Percentiles rank a stretch among this genome's conserved stretches.
Evolutionary conservation across 2,113 vertebrate genomes (phyloP).

Genomic region (Zeus faber): DNA sequence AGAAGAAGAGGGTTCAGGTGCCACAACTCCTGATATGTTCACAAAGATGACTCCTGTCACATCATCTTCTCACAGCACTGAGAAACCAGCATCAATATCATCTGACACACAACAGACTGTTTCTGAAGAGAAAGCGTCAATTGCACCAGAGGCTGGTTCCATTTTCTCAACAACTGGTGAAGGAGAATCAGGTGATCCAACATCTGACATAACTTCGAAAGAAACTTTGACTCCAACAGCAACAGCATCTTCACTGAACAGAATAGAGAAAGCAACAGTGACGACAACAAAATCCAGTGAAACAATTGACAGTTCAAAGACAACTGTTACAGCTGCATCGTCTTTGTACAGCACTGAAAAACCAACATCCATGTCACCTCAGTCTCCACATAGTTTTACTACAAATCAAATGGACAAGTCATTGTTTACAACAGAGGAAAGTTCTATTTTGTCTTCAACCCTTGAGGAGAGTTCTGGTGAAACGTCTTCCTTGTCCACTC

Average conservation of each 20-base stretch:
- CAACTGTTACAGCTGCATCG: slow-evolving; percentile 16
- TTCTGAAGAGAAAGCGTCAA: neutral
- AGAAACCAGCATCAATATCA: neutral
- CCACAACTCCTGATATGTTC: neutral
- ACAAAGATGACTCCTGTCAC: neutral
- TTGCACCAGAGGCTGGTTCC: too few species aligned
- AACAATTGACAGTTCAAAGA: too few species aligned
- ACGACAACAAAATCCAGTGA: neutral
- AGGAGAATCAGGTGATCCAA: too few species aligned
- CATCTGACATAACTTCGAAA: too few species aligned
- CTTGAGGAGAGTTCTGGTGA: slow-evolving; percentile 14
- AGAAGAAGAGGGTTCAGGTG: neutral
- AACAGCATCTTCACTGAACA: neutral
- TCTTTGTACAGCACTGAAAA: slow-evolving; percentile 43
- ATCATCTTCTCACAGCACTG: neutral
- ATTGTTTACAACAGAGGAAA: neutral
- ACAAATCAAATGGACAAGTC: slow-evolving; percentile 22
- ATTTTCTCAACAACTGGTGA: too few species aligned
- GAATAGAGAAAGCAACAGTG: slow-evolving; percentile 4
- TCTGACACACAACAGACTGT: neutral
- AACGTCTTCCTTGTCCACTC: neutral
- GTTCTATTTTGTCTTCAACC: neutral
- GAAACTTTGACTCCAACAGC: too few species aligned
- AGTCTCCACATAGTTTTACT: slow-evolving; percentile 39
- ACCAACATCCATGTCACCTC: slow-evolving; percentile 38